Percentiles rank a stretch among this genome's conserved stretches.
phyloP scores from a whole-genome alignment of 1,140 invertebrate species.

The Protaetia brevitarsis region DNA sequence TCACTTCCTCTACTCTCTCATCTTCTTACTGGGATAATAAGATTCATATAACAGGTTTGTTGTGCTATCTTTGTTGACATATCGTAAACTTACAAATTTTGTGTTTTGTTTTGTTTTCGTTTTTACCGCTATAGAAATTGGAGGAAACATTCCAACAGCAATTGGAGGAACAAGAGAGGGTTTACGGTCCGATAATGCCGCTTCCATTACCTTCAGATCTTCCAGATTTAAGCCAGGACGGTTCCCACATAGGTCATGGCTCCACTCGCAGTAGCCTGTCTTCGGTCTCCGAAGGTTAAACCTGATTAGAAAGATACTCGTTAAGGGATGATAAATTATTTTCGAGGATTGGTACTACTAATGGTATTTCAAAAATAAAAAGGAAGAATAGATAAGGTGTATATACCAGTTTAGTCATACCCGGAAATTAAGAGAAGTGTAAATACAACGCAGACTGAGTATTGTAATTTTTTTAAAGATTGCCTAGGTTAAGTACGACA shows the following conservation, averaged over 20 bases:
- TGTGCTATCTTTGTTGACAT: background rate
- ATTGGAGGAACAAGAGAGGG: conserved; percentile 78
- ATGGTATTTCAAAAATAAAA: background rate
- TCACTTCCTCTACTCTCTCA: background rate
- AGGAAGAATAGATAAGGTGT: background rate
- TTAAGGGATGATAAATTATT: background rate
- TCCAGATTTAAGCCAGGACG: conserved; percentile 50
- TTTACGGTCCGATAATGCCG: conserved; percentile 61
- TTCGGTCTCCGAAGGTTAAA: conserved; percentile 61
- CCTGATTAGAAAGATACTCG: conserved; percentile 8
- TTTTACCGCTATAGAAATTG: conserved; percentile 59
- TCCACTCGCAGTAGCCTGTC: conserved; percentile 69
- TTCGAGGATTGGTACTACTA: background rate
- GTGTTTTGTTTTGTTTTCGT: background rate
- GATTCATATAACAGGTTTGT: conserved; percentile 7
- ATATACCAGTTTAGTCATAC: conserved; percentile 10
- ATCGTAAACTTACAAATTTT: too few relatives aligned
- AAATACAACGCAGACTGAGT: conserved; percentile 22
- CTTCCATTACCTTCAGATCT: conserved; percentile 61
- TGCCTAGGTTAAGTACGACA: conserved; percentile 1
- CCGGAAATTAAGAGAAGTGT: conserved; percentile 9
- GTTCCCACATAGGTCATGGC: conserved; percentile 52
- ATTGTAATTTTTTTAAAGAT: conserved; percentile 17
- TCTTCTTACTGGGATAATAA: background rate
- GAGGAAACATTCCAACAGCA: conserved; percentile 83